phyloP scores from a whole-genome alignment of 2,888 invertebrate species.

The Lasioglossum leucozonium region DNA sequence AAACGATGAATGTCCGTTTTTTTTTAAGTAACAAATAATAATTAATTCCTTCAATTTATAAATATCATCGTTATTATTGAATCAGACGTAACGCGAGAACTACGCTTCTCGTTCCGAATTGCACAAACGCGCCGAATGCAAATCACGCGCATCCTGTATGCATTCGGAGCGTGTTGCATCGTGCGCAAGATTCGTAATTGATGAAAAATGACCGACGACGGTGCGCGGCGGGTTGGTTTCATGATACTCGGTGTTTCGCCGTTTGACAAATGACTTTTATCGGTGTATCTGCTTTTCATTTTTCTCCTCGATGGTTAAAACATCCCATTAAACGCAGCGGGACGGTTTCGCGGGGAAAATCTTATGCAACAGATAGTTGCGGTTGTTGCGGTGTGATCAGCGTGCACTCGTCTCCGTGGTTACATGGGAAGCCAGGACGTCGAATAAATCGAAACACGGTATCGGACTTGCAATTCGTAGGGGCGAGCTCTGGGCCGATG shows the following conservation, averaged over 20 bases:
- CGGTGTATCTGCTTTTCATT: neutral
- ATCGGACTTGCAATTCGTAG: slow-evolving; percentile 26
- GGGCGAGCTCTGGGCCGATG: neutral
- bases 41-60: neutral
- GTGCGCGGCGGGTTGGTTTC: neutral
- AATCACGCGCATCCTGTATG: neutral
- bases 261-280: slow-evolving; percentile 32
- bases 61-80: neutral
- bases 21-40: no score
- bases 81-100: neutral
- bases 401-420: slow-evolving; percentile 1
- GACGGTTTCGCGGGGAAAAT: slow-evolving; percentile 18
- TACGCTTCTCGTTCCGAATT: neutral
- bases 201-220: slow-evolving; percentile 13
- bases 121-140: neutral
- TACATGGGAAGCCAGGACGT: slow-evolving; percentile 3
- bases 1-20: no score
- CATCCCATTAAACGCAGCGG: slow-evolving; percentile 9
- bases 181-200: slow-evolving; percentile 10
- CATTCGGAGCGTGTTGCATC: neutral
- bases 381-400: neutral
- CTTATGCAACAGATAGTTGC: slow-evolving; percentile 54
- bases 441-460: slow-evolving; percentile 36
- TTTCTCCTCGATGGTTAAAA: slow-evolving; percentile 19
- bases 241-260: neutral